Base-by-base conservation (phyloP, 1,140 invertebrate species). In the Drepana arcuata region DNA sequence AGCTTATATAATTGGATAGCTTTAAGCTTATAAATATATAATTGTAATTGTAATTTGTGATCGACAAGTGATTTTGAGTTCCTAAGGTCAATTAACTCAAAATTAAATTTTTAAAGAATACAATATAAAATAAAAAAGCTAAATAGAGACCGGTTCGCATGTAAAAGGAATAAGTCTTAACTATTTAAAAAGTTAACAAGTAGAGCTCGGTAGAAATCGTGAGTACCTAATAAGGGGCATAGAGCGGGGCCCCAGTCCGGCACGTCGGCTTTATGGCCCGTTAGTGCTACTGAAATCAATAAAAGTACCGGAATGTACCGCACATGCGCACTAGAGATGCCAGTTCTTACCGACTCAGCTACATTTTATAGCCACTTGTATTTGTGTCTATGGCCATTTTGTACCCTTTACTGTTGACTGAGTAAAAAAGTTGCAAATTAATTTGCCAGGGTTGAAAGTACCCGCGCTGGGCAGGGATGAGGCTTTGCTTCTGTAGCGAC, bases 231-330 rank as follows among this genome's bases (percentile, higher is more conserved):
- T 78, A 79, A 82, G 72, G 69, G 66, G 70, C 53, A 77, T 74
- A 74, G 70, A 75, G 69, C 63, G 61, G 50, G 55, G 58, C 57
- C 60, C 55, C 62, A 50, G 75, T 71, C 67, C 72, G 55, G 67
- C 69, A 72, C 70, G 72, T 74, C 66, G 68, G 64, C 52, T 71
- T 75, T 71, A 81, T 81, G 67, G 78, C 66, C 77, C 83, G 85
- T 86, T 86, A 85, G 81, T 83, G 84, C 86, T 86, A 86, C 86
- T 86, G 85, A 86, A 87, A 87, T 87, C 85, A 86, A 87, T 87
- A 87, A 87, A 87, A 87, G 83, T 85, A 72, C 81, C 82, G 65
- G 81, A 84, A 84, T 83, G 81, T 80, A 83, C 77, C 69, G 83
- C 79, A 73, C 83, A 84, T 84, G 83, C 83, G 83, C 83, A 72